Evolutionary conservation across 2,888 invertebrate genomes (phyloP).

Genomic region (Pachliopta kotzebuea): DNA sequence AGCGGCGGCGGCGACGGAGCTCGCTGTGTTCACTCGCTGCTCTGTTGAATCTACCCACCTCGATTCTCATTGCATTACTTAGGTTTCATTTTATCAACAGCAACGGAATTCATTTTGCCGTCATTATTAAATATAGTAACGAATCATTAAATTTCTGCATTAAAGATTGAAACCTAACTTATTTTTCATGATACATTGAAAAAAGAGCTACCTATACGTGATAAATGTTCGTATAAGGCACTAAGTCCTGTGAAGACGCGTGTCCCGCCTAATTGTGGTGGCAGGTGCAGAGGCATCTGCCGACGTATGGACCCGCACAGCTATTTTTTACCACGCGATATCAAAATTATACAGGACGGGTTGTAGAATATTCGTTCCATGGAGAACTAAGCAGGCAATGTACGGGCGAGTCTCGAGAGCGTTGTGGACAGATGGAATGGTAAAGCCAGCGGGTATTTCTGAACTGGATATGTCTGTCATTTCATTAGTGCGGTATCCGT

Average conservation of each 20-base stretch:
- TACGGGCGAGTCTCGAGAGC: conserved; percentile 43
- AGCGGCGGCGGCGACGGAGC: conserved; percentile 38
- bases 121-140: not conserved
- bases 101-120: not conserved
- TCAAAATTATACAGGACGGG: conserved; percentile 39
- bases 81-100: conserved; percentile 21
- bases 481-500: conserved; percentile 36
- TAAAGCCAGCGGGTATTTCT: conserved; percentile 42
- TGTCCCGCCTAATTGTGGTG: conserved; percentile 68
- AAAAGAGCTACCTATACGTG: not conserved
- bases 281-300: conserved; percentile 76
- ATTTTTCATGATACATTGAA: conserved; percentile 12
- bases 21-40: conserved; percentile 14
- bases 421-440: conserved; percentile 34
- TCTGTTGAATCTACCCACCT: conserved; percentile 36
- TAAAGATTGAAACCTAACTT: not conserved
- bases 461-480: conserved; percentile 47
- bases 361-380: conserved; percentile 43
- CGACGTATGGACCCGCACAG: conserved; percentile 53
- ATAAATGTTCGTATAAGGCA: conserved; percentile 16
- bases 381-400: conserved; percentile 52
- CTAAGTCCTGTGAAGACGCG: conserved; percentile 52
- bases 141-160: not conserved
- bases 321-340: conserved; percentile 53
- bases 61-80: conserved; percentile 38